A percentile compares a stretch with the other conserved stretches of the same genome.
Evolutionary conservation across 1,140 invertebrate species (phyloP).

Genomic region (Drosophila lacertosa): DNA sequence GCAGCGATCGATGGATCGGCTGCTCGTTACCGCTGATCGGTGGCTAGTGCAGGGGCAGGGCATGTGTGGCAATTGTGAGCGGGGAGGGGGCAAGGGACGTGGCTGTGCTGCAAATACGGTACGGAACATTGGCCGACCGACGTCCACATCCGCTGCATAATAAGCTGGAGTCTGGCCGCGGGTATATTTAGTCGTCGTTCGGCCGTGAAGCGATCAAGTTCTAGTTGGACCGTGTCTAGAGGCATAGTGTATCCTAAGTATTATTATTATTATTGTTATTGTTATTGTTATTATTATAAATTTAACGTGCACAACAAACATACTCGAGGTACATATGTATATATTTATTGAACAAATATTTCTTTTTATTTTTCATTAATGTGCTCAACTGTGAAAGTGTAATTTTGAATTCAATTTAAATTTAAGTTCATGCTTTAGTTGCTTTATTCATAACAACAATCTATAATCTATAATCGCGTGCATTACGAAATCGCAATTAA

Average conservation of each 20-base stretch:
- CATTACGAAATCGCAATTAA: no score
- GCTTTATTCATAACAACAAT: no score
- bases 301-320: background rate
- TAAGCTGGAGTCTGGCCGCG: constrained; percentile 66
- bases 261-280: no score
- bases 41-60: background rate
- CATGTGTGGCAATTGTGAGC: background rate
- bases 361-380: background rate
- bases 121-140: background rate
- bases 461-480: background rate
- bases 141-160: constrained; percentile 45
- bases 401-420: background rate
- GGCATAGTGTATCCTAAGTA: background rate
- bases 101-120: background rate
- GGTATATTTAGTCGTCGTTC: constrained; percentile 66
- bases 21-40: constrained; percentile 1
- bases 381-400: background rate
- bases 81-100: no score
- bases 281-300: no score
- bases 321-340: background rate
- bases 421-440: no score
- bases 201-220: constrained; percentile 61
- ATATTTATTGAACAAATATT: background rate
- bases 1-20: constrained; percentile 14
- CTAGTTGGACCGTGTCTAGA: constrained; percentile 9